A percentile compares a stretch with the other conserved stretches of the same genome.
Evolutionary conservation across 2,113 vertebrate genomes (phyloP).

Genomic region (Misgurnus mizolepis): DNA sequence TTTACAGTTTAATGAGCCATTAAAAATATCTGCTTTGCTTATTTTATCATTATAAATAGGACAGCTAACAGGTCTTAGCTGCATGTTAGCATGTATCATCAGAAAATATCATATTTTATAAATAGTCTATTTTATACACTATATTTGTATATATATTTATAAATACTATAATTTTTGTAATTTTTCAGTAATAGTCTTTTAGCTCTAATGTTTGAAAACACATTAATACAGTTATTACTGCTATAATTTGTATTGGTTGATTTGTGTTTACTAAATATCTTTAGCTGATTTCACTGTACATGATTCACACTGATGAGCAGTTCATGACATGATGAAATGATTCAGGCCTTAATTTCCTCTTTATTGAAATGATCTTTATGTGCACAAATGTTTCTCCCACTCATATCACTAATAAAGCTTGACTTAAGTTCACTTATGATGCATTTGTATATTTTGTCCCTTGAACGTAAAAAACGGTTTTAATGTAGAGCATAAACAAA

Average conservation of each 20-base stretch:
- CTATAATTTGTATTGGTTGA: not conserved
- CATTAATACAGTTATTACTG: not conserved
- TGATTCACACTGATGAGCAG: not conserved
- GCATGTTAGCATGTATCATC: not conserved
- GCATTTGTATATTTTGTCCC: conserved; percentile 51
- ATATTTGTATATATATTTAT: too few relatives aligned
- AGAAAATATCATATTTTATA: too few relatives aligned
- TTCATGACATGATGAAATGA: conserved; percentile 34
- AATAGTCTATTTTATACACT: too few relatives aligned
- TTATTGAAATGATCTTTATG: conserved; percentile 35
- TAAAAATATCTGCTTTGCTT: not conserved
- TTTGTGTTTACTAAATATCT: conserved; percentile 2
- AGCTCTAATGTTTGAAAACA: not conserved
- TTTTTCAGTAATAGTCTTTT: too few relatives aligned
- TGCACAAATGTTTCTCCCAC: conserved; percentile 24
- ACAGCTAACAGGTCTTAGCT: not conserved
- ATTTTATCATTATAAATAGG: not conserved
- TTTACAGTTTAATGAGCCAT: too few relatives aligned
- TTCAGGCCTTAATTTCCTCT: conserved; percentile 35
- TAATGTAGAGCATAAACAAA: conserved; percentile 9
- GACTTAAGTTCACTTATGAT: conserved; percentile 44
- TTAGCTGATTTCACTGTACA: not conserved
- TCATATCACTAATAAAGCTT: conserved; percentile 51
- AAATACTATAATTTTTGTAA: too few relatives aligned
- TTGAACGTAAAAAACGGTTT: conserved; percentile 3